Evolutionary conservation across 2,888 invertebrate genomes (phyloP).

Genomic region (Watsonalla cultraria): DNA sequence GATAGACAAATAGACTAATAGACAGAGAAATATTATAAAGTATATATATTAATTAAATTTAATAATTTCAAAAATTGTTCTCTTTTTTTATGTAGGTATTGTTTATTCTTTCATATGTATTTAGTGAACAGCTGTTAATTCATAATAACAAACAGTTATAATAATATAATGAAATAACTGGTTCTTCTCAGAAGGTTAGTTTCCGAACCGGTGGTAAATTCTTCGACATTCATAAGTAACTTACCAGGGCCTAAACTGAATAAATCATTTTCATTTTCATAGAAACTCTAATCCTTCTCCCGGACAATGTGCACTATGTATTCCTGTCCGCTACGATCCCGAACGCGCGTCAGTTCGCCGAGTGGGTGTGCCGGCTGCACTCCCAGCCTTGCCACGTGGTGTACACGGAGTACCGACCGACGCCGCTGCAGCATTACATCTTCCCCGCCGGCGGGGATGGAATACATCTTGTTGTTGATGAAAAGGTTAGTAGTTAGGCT

Average conservation of each 20-base stretch:
- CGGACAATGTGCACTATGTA: conserved; percentile 98
- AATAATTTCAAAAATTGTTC: no score
- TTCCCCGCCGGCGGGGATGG: conserved; percentile 98
- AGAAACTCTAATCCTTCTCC: conserved; percentile 97
- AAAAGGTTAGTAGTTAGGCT: conserved; percentile 82
- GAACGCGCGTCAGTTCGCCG: conserved; percentile 97
- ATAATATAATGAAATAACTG: no score
- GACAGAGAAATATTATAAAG: no score
- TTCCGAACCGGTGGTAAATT: no score
- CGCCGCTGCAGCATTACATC: conserved; percentile 98
- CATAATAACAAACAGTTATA: no score
- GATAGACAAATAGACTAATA: no score
- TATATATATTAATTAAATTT: no score
- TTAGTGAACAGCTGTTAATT: no score
- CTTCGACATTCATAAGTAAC: no score
- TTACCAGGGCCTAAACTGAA: no score
- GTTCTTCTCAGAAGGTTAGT: no score
- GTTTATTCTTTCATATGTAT: background rate
- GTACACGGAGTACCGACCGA: conserved; percentile 98
- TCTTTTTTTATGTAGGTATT: background rate
- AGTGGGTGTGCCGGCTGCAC: conserved; percentile 96
- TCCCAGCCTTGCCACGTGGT: conserved; percentile 99
- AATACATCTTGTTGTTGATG: conserved; percentile 97
- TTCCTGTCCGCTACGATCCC: conserved; percentile 99
- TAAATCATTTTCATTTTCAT: no score